phyloP scores from a whole-genome alignment of 2,797 vertebrate genomes.

The Cetoscarus ocellatus region DNA sequence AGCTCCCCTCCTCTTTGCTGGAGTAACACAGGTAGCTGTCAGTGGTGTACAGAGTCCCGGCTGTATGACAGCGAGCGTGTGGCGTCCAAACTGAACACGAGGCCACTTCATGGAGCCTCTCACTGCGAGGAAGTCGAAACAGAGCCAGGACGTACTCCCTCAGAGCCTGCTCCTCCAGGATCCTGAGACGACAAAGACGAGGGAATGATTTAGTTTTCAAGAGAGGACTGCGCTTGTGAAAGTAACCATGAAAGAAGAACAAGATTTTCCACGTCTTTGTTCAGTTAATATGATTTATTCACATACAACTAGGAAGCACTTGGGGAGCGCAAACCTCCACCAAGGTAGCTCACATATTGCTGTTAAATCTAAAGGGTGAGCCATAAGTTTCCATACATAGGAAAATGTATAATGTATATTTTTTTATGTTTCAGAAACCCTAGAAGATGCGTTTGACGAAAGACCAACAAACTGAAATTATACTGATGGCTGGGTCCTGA shows the following conservation, averaged over 20 bases:
- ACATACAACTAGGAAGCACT: not conserved
- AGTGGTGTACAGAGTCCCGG: constrained; percentile 90
- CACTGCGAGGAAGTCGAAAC: constrained; percentile 91
- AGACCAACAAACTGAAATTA: no score
- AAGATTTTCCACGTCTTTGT: no score
- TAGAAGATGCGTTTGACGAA: no score
- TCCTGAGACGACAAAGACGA: constrained; percentile 73
- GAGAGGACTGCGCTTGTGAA: not conserved
- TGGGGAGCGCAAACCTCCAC: no score
- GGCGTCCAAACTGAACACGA: constrained; percentile 95
- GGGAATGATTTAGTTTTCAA: not conserved
- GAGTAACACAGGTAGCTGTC: constrained; percentile 94
- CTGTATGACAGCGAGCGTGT: constrained; percentile 92
- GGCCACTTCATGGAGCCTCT: constrained; percentile 87
- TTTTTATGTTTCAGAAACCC: no score
- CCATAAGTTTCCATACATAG: no score
- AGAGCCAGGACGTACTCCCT: constrained; percentile 93
- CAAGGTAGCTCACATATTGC: no score
- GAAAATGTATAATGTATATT: no score
- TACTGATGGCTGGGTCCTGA: no score
- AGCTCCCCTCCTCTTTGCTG: constrained; percentile 91
- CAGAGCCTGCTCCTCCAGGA: constrained; percentile 92
- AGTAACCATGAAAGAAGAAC: not conserved
- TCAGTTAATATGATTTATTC: no score
- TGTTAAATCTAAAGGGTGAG: no score